Evolutionary conservation across 2,113 vertebrate genomes (phyloP).

Genomic region (Orientallactaga bullata): DNA sequence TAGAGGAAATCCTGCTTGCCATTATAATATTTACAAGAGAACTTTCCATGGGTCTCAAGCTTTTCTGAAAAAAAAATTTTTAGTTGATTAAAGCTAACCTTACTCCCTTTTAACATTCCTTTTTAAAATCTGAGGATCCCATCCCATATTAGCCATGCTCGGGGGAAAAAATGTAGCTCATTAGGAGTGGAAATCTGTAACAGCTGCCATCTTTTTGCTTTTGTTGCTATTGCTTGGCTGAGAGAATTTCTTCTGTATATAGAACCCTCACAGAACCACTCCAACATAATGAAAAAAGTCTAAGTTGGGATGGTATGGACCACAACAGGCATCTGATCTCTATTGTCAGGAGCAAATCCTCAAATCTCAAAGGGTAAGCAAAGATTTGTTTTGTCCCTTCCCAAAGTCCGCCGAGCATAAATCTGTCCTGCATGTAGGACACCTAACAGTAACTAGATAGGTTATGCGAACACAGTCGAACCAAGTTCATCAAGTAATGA

Average conservation of each 20-base stretch:
- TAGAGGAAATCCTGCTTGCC: neutral
- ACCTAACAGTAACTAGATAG: conserved; percentile 1
- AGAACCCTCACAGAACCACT: conserved; percentile 56
- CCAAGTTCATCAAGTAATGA: conserved; percentile 45
- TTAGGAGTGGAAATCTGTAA: conserved; percentile 78
- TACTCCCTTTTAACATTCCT: conserved; percentile 79
- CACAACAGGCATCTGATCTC: neutral
- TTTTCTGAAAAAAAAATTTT: conserved; percentile 76
- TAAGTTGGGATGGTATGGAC: conserved; percentile 30
- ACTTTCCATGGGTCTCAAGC: conserved; percentile 71
- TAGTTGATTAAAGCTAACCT: conserved; percentile 83
- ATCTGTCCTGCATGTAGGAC: neutral
- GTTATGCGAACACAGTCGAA: conserved; percentile 39
- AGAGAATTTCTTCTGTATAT: conserved; percentile 64
- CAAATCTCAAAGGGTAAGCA: neutral
- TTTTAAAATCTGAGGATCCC: conserved; percentile 79
- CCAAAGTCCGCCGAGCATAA: conserved; percentile 31
- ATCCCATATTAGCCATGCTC: conserved; percentile 83
- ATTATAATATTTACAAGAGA: conserved; percentile 80
- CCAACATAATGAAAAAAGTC: neutral
- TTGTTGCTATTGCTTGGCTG: conserved; percentile 48
- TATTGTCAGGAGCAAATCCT: neutral
- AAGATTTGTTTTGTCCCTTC: neutral
- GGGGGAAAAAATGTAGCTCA: conserved; percentile 65
- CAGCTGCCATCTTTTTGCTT: conserved; percentile 77